Conservation (phyloP, 2,888 invertebrate species). For the Charanyca ferruginea region DNA sequence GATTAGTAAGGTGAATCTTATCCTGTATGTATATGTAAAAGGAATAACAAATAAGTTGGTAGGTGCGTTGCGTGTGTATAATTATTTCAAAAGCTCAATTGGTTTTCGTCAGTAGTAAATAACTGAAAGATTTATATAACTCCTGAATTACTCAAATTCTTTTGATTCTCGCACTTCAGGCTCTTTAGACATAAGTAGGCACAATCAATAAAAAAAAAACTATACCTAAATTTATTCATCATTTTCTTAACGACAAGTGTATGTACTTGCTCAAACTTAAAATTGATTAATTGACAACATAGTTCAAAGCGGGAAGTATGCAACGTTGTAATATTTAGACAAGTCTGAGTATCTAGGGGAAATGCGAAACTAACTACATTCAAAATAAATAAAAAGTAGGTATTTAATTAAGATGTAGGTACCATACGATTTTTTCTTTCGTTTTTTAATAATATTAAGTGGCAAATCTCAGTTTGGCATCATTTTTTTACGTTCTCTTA, state of each 20-base stretch:
- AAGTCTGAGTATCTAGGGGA: slow-evolving; percentile 40
- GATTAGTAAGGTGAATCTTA: background rate
- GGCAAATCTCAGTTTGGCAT: too few species aligned
- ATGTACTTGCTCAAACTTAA: slow-evolving; percentile 38
- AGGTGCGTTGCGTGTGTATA: background rate
- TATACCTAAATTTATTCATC: slow-evolving; percentile 14
- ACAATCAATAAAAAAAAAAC: background rate
- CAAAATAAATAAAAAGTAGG: background rate
- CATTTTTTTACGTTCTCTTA: too few species aligned
- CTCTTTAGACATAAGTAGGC: background rate
- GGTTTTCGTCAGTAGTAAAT: background rate
- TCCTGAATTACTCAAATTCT: too few species aligned
- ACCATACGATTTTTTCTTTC: background rate
- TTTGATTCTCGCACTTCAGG: too few species aligned
- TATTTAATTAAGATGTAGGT: too few species aligned
- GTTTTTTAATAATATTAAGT: background rate
- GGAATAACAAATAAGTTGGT: background rate
- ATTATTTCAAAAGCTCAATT: background rate
- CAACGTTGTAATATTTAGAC: slow-evolving; percentile 53
- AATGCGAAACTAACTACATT: background rate
- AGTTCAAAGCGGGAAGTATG: slow-evolving; percentile 38
- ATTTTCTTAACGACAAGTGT: slow-evolving; percentile 59
- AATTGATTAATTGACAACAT: slow-evolving; percentile 59
- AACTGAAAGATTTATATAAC: background rate
- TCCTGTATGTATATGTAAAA: background rate